These are phyloP conservation scores for Polietes domitor DNA, from an alignment of 2,888 invertebrate genomes.

Conservation along the genomic window DNA sequence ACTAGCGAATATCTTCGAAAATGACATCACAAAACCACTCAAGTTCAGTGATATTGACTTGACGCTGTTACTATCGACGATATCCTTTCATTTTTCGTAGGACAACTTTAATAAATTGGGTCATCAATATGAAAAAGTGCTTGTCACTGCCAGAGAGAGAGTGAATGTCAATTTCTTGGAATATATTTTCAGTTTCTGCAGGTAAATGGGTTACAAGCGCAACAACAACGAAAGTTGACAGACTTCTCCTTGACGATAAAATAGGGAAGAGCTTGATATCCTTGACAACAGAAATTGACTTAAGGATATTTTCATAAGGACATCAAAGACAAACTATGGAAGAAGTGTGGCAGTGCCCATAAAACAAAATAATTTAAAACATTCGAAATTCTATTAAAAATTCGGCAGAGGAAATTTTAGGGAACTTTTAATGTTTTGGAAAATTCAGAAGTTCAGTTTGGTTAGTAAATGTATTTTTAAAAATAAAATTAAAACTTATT, in stretches of 20 bases:
- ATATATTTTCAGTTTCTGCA: neutral
- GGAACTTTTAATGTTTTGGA: no score
- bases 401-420: no score
- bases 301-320: neutral
- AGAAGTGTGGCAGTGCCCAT: neutral
- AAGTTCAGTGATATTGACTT: neutral
- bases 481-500: no score
- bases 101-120: conserved; percentile 44
- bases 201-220: conserved; percentile 45
- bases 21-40: neutral
- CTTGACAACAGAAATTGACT: conserved; percentile 30
- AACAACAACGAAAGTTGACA: neutral
- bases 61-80: neutral
- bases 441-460: no score
- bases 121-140: conserved; percentile 31
- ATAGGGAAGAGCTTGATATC: neutral
- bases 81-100: neutral
- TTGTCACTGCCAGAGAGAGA: neutral
- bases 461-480: no score
- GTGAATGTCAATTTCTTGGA: conserved; percentile 20
- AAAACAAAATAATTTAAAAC: neutral
- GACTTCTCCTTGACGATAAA: neutral
- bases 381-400: neutral
- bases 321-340: neutral
- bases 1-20: neutral